Conservation (phyloP, 2,888 invertebrate species). For the Eupithecia centaureata region DNA sequence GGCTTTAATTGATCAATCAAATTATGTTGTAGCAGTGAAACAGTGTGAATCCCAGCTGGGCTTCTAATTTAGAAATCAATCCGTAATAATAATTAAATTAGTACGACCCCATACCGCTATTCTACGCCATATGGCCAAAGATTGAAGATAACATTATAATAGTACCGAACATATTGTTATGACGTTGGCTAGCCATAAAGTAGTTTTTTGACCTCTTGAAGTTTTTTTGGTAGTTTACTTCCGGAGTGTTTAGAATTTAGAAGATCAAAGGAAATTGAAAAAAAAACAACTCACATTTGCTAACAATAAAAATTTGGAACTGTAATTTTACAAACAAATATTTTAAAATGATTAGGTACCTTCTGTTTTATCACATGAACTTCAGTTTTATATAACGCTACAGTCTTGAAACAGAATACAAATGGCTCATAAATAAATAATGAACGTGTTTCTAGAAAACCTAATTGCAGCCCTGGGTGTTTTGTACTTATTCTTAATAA, state of each 20-base stretch:
- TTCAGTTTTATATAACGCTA: not conserved
- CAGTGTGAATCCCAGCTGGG: slow-evolving; percentile 34
- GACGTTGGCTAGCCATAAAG: slow-evolving; percentile 54
- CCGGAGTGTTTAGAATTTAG: not conserved
- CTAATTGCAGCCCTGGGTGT: not conserved
- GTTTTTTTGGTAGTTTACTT: slow-evolving; percentile 26
- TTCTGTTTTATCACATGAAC: no score
- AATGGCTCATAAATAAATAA: not conserved
- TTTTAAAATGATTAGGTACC: not conserved
- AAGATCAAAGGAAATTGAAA: not conserved
- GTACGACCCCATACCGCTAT: slow-evolving; percentile 26
- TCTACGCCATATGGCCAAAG: slow-evolving; percentile 54
- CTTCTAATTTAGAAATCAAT: slow-evolving; percentile 39
- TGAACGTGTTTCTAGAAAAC: not conserved
- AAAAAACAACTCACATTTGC: not conserved
- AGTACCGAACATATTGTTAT: slow-evolving; percentile 57
- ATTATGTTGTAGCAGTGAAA: slow-evolving; percentile 2
- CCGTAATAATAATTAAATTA: slow-evolving; percentile 38
- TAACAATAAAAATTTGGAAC: not conserved
- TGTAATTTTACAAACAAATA: not conserved
- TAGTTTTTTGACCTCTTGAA: slow-evolving; percentile 41
- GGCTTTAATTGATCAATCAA: slow-evolving; percentile 8
- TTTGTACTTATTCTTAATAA: not conserved
- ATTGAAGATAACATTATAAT: slow-evolving; percentile 54
- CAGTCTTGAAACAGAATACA: not conserved